Base-by-base conservation (phyloP, 2,113 vertebrate genomes). In the Bufo bufo region DNA sequence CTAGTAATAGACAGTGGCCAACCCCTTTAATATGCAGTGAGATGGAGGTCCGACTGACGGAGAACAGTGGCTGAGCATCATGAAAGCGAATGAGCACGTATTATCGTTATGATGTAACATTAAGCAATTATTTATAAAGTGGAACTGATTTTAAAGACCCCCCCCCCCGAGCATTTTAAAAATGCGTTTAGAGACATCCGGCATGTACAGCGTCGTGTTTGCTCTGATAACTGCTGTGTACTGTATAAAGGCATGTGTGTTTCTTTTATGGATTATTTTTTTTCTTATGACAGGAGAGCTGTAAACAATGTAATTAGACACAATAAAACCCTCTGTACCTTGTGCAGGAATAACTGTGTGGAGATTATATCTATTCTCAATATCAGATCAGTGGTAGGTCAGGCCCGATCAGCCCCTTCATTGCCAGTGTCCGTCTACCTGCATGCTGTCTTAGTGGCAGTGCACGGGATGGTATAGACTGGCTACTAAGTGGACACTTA, bases 261-360 rank as follows among this genome's bases (percentile, higher is more conserved):
- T 88, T 91, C 77, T 91, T 20, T 90, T 90, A 56, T 49, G 91
- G 90, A 58, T 58, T 90, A n/a, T n/a, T 84, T n/a, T 79, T 91
- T 86, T 56, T 90, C 91, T 85, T 89, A 89, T 54, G 77, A 71
- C 89, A 14, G 58, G 54, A 82, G 54, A 82, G 13, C n/a, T 88
- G 86, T 87, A 89, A 90, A 91, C 6, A 85, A 63, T 93, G 80
- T 93, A 88, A 75, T 90, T 89, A 86, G 49, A 20, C 47, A 54
- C 85, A 83, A 86, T 20, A 0, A 90, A 85, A 72, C 84, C 0
- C 66, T 90, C 61, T 91, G 87, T 88, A 19, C 71, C 54, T 65
- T 84, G 45, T 59, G n/a, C 49, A 6, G 17, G 20, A 3, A 63
- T 19, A 63, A 7, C 2, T 71, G 66, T 66, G 65, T 12, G 6